Base-by-base conservation (phyloP, 2,797 vertebrate genomes). In the Galagoides demidoff region DNA sequence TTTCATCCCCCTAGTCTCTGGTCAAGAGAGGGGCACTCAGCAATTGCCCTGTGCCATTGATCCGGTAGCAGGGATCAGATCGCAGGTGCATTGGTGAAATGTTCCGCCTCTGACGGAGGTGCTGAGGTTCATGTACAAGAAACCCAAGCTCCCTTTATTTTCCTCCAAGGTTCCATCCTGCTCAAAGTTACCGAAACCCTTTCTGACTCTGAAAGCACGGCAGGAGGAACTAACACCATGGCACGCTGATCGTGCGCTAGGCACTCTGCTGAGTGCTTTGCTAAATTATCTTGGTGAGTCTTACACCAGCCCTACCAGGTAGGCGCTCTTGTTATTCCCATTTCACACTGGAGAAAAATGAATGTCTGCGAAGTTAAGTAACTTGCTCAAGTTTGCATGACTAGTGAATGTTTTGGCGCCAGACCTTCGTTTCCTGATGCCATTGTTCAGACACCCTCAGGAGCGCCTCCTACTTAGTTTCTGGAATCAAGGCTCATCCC, bases 221-320 rank as follows among this genome's bases (percentile, higher is more conserved):
- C 8, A 55, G 23, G 27, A 25, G 59, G 43, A 66, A 17, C 19
- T 3, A 20, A 17, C 3, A 0, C 11, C 5, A 16, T 1, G 1
- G 14, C 5, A 1, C 0, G 3, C 0, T 1, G 10, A 34, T 43
- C 13, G 2, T 7, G 29, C 8, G 16, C 59, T 13, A 27, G 77
- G 34, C 8, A 14, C 2, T 23, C 61, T 39, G 34, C 37, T 34
- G 10, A 19, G 43, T 29, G 39, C n/a, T 74, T 31, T 6, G 88
- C 66, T 74, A n/a, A 23, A 6, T 6, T 31, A 37, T 25, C 59
- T 61, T 71, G 0, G 25, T 20, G 43, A 78, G 29, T 34, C 52
- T 83, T 9, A 45, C 85, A 31, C 16, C n/a, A n/a, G 71, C n/a
- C 52, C 49, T 19, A 2, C 0, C 11, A 29, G 19, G 19, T 14